Evolutionary conservation across 1,140 invertebrate species (phyloP).

Genomic region (Drosophila willistoni): DNA sequence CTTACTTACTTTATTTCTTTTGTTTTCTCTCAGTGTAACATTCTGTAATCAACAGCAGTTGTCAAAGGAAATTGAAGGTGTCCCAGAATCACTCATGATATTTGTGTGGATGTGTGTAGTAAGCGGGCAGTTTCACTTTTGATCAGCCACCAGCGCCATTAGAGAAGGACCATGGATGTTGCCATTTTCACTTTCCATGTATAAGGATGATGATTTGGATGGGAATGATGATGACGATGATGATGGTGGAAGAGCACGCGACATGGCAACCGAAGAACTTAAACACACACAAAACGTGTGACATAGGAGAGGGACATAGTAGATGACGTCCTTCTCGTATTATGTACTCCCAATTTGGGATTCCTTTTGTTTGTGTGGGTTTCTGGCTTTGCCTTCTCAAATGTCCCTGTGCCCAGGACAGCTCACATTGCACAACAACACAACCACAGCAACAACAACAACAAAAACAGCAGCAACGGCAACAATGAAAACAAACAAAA

Average conservation of each 20-base stretch:
- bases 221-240: slow-evolving; percentile 14
- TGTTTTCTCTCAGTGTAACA: no score
- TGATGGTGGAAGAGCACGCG: slow-evolving; percentile 35
- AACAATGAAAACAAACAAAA: slow-evolving; percentile 26
- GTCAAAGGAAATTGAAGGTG: no score
- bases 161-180: not conserved
- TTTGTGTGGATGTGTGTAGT: not conserved
- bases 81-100: no score
- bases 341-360: slow-evolving; percentile 25
- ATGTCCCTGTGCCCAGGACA: slow-evolving; percentile 29
- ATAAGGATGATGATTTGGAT: not conserved
- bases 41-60: no score
- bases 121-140: slow-evolving; percentile 22
- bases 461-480: slow-evolving; percentile 9
- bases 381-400: slow-evolving; percentile 43
- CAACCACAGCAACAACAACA: slow-evolving; percentile 36
- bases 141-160: not conserved
- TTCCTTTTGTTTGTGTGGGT: slow-evolving; percentile 32
- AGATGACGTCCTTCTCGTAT: slow-evolving; percentile 12
- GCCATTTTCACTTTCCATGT: slow-evolving; percentile 28
- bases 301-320: not conserved
- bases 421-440: slow-evolving; percentile 57
- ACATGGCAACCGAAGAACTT: slow-evolving; percentile 32
- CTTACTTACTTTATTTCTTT: no score
- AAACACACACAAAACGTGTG: slow-evolving; percentile 17